A percentile compares a stretch with the other conserved stretches of the same genome.
Evolutionary conservation across 2,888 invertebrate species (phyloP).

Genomic region (Miltochrista miniata): DNA sequence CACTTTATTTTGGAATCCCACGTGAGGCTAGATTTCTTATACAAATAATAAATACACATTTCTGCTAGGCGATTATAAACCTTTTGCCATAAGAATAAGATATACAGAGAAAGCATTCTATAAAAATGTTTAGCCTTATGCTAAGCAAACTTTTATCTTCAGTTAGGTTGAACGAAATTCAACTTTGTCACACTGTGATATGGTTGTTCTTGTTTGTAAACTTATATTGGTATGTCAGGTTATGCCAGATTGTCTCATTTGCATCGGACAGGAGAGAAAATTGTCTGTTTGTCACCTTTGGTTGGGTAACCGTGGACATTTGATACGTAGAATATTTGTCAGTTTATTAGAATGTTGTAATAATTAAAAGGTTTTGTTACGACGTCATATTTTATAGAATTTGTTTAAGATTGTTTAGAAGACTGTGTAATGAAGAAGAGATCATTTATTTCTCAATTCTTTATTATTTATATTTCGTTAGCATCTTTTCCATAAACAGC

Average conservation of each 20-base stretch:
- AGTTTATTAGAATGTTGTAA: conserved; percentile 21
- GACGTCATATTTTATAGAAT: background rate
- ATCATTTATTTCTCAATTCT: background rate
- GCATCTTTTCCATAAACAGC: too few species aligned
- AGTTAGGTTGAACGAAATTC: conserved; percentile 7
- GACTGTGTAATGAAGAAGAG: background rate
- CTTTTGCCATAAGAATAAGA: conserved; percentile 11
- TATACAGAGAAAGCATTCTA: conserved; percentile 4
- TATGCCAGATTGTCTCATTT: conserved; percentile 64
- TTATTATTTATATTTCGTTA: background rate
- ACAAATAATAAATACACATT: conserved; percentile 13
- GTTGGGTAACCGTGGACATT: conserved; percentile 42
- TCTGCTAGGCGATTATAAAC: conserved; percentile 6
- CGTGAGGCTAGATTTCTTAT: conserved; percentile 50
- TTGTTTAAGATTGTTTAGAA: background rate
- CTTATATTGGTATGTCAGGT: conserved; percentile 24
- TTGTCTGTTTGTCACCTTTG: conserved; percentile 66
- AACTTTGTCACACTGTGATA: conserved; percentile 18
- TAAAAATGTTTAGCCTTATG: conserved; percentile 12
- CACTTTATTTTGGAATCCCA: conserved; percentile 63
- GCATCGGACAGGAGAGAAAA: conserved; percentile 67
- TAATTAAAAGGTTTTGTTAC: conserved; percentile 20
- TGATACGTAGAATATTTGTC: conserved; percentile 25
- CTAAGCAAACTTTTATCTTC: conserved; percentile 14
- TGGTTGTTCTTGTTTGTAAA: conserved; percentile 13